These are phyloP conservation scores for Scelioninae gen. 1 DNA, from an alignment of 2,888 invertebrate species.

Conservation along the genomic window DNA sequence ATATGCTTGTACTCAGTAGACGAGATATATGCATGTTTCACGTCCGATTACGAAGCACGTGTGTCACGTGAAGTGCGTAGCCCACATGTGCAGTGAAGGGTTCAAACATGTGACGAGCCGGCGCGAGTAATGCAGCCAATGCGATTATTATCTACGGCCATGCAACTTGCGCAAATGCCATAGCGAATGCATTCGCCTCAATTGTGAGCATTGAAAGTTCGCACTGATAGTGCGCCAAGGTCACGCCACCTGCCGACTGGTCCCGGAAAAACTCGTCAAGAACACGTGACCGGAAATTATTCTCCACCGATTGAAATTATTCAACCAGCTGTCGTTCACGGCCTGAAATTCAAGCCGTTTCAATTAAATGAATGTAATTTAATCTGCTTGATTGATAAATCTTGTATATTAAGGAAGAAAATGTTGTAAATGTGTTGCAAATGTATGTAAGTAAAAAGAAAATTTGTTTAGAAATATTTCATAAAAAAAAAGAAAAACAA, in stretches of 20 bases:
- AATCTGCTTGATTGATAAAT: conserved; percentile 16
- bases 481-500: no score
- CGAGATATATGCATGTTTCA: conserved; percentile 39
- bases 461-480: no score
- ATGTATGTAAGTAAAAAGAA: no score
- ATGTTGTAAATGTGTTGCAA: background rate
- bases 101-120: conserved; percentile 69
- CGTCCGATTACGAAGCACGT: conserved; percentile 66
- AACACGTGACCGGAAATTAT: conserved; percentile 52
- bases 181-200: conserved; percentile 32
- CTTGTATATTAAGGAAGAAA: conserved; percentile 3
- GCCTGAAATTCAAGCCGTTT: conserved; percentile 31
- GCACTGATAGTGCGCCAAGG: conserved; percentile 52
- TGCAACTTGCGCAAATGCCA: conserved; percentile 63
- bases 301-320: conserved; percentile 16
- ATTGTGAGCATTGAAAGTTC: conserved; percentile 48
- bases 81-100: conserved; percentile 71
- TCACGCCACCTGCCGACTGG: conserved; percentile 58
- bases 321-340: conserved; percentile 7
- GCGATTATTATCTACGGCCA: conserved; percentile 60
- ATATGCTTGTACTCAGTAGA: conserved; percentile 30
- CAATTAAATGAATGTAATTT: conserved; percentile 32
- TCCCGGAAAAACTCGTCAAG: conserved; percentile 38
- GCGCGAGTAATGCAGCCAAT: conserved; percentile 52
- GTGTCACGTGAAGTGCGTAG: conserved; percentile 70